Evolutionary conservation across 2,888 invertebrate genomes (phyloP).

Genomic region (Steinernema hermaphroditum): DNA sequence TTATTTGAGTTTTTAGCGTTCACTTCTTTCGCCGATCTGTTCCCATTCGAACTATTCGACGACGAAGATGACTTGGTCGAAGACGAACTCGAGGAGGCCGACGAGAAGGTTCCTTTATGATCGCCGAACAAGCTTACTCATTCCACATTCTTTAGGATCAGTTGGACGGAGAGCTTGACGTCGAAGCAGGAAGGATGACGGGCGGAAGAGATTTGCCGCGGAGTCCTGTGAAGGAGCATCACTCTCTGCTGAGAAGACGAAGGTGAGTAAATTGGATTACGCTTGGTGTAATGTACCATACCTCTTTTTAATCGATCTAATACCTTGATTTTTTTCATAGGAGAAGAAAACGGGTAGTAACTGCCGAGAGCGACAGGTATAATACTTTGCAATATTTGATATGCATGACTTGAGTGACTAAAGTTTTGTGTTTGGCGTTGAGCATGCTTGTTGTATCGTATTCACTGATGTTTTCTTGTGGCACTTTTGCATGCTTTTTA

Average conservation of each 20-base stretch:
- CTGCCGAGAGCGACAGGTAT: constrained; percentile 5
- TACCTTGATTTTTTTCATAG: not conserved
- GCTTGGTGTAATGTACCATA: too few relatives aligned
- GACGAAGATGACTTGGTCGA: not conserved
- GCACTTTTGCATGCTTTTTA: too few relatives aligned
- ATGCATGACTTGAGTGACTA: not conserved
- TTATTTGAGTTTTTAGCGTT: constrained; percentile 38
- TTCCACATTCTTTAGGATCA: not conserved
- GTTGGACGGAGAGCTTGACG: not conserved
- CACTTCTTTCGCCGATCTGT: constrained; percentile 42
- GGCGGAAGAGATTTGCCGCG: not conserved
- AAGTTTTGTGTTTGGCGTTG: not conserved
- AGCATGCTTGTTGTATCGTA: not conserved
- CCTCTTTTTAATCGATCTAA: not conserved
- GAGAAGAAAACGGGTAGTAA: constrained; percentile 1
- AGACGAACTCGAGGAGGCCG: not conserved
- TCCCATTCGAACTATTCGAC: constrained; percentile 37
- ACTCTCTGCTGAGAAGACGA: constrained; percentile 8
- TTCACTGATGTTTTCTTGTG: too few relatives aligned
- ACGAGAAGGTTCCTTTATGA: not conserved
- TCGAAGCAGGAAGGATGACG: not conserved
- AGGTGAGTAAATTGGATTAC: too few relatives aligned
- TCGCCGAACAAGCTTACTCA: not conserved
- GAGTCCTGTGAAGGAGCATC: not conserved
- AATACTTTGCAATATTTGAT: not conserved